Evolutionary conservation across 2,888 invertebrate genomes (phyloP).

Genomic region (Epirrhoe alternata): DNA sequence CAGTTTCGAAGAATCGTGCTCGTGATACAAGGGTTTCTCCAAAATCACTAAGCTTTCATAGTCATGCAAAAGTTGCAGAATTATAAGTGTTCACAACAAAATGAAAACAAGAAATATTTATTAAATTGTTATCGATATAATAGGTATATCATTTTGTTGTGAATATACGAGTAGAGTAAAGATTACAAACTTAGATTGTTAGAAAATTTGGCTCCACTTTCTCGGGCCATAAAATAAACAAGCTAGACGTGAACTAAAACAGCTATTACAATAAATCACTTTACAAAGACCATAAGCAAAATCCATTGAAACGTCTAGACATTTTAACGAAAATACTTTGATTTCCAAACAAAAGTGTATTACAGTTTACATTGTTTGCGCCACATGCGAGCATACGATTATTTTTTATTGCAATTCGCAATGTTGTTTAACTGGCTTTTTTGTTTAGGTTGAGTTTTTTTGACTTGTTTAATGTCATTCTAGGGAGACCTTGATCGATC

Average conservation of each 20-base stretch:
- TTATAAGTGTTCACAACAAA: too few species aligned
- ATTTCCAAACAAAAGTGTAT: constrained; percentile 31
- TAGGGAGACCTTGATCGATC: not conserved
- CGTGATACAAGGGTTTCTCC: too few species aligned
- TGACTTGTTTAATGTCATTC: not conserved
- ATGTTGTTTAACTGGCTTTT: constrained; percentile 25
- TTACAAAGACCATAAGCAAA: constrained; percentile 7
- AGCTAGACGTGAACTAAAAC: not conserved
- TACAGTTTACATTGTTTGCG: constrained; percentile 36
- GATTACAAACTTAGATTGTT: not conserved
- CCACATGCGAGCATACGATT: constrained; percentile 34
- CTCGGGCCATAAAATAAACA: constrained; percentile 4
- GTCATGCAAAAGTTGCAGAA: too few species aligned
- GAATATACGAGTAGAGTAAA: not conserved
- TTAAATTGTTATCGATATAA: too few species aligned
- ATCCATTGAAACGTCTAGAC: constrained; percentile 20
- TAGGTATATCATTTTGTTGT: not conserved
- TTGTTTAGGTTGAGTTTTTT: constrained; percentile 7
- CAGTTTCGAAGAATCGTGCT: too few species aligned
- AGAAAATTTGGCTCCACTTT: not conserved
- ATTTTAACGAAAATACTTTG: constrained; percentile 15
- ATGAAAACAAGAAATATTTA: too few species aligned
- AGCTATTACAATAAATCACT: constrained; percentile 8
- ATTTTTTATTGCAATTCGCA: constrained; percentile 29
- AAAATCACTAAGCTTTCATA: too few species aligned